A percentile compares a stretch with the other conserved stretches of the same genome.
These are phyloP conservation scores for Rhinatrema bivittatum DNA, from an alignment of 2,797 vertebrate species.

Conservation along the genomic window DNA sequence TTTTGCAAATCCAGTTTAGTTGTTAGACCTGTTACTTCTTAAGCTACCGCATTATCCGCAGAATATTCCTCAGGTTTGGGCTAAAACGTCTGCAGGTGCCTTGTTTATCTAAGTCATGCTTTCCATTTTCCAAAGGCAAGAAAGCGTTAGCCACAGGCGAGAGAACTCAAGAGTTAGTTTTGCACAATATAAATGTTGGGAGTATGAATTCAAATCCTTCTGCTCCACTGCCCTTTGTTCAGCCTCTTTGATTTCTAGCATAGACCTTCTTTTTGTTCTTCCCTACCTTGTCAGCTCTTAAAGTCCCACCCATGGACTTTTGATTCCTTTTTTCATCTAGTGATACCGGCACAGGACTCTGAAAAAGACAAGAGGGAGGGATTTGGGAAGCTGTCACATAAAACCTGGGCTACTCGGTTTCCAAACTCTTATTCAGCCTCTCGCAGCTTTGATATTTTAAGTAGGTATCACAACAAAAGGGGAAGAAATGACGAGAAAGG, in stretches of 20 bases:
- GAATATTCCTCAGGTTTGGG: neutral
- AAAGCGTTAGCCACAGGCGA: too few species aligned
- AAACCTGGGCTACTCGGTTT: slow-evolving; percentile 84
- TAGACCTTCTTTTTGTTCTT: slow-evolving; percentile 74
- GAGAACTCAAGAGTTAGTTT: too few species aligned
- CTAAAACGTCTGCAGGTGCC: neutral
- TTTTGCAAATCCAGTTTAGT: too few species aligned
- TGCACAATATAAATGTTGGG: too few species aligned
- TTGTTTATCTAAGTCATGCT: neutral
- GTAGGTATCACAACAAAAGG: slow-evolving; percentile 81
- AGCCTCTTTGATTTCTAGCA: slow-evolving; percentile 60
- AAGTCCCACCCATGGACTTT: slow-evolving; percentile 67
- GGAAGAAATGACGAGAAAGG: slow-evolving; percentile 65
- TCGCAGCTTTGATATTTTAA: slow-evolving; percentile 85
- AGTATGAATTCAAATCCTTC: slow-evolving; percentile 42
- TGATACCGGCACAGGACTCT: slow-evolving; percentile 50
- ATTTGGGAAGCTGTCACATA: slow-evolving; percentile 71
- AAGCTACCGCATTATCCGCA: too few species aligned
- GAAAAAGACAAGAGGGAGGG: slow-evolving; percentile 44
- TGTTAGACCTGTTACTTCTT: neutral
- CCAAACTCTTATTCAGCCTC: slow-evolving; percentile 84
- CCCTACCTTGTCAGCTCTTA: slow-evolving; percentile 61
- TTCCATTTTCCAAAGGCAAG: neutral
- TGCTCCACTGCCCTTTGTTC: slow-evolving; percentile 52
- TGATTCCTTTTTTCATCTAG: slow-evolving; percentile 66